Percentiles rank a stretch among this genome's conserved stretches.
phyloP scores from a whole-genome alignment of 35 echinoderm and acorn worm genomes.

The Amphiura filiformis region DNA sequence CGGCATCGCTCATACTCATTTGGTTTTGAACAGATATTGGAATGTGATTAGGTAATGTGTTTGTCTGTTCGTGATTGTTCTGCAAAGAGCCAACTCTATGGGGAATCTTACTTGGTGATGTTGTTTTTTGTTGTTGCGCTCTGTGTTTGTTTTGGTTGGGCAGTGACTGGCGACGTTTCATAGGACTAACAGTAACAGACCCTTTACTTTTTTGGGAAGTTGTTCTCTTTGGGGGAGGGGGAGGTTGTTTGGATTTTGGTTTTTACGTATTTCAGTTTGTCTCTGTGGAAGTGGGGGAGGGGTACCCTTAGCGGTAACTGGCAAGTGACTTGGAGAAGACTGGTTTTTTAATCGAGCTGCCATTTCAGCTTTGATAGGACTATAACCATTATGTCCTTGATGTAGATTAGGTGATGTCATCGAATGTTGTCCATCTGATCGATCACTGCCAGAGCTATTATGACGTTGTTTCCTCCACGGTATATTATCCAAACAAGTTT shows the following conservation, averaged over 20 bases:
- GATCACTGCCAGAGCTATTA: background rate
- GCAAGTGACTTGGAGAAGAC: background rate
- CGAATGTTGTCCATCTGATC: background rate
- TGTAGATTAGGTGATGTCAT: background rate
- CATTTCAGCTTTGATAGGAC: background rate
- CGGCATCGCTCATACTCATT: too few relatives aligned
- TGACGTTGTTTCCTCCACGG: constrained; percentile 19
- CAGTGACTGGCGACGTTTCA: background rate
- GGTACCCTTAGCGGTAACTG: background rate
- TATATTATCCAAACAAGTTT: constrained; percentile 34
- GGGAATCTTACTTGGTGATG: background rate
- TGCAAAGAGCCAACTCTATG: background rate
- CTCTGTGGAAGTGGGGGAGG: background rate
- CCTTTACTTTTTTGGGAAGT: background rate
- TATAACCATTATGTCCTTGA: background rate
- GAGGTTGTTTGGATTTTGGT: background rate
- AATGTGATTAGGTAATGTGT: background rate
- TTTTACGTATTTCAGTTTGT: background rate
- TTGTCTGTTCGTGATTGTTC: background rate
- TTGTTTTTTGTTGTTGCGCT: too few relatives aligned
- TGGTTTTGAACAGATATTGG: background rate
- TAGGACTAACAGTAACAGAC: background rate
- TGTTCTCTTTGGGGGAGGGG: background rate
- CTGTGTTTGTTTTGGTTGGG: background rate
- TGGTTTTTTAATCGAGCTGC: background rate